These are phyloP conservation scores for Rhinichthys klamathensis DNA, from an alignment of 2,113 vertebrate genomes.

Conservation along the genomic window DNA sequence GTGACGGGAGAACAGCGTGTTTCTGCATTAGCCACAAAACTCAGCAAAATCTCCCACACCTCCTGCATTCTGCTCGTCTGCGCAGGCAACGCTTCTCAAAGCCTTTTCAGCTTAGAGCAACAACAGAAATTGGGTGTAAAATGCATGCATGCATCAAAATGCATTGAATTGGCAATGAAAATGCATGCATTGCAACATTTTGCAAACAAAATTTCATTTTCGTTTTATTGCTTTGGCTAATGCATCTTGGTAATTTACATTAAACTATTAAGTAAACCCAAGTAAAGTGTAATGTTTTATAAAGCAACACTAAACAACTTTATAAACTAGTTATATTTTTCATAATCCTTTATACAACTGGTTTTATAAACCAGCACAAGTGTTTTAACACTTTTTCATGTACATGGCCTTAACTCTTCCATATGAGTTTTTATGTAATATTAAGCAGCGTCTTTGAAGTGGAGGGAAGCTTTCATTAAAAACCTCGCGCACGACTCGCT, in stretches of 20 bases:
- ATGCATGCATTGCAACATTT: not conserved
- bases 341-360: too few relatives aligned
- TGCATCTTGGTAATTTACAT: not conserved
- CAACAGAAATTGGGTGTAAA: not conserved
- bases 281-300: not conserved
- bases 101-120: not conserved
- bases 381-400: not conserved
- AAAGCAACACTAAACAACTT: not conserved
- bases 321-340: too few relatives aligned
- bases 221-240: too few relatives aligned
- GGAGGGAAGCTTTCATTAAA: constrained; percentile 15
- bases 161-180: not conserved
- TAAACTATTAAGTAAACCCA: not conserved
- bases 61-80: not conserved
- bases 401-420: not conserved
- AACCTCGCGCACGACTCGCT: not conserved
- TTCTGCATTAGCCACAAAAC: constrained; percentile 33
- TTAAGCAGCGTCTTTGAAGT: constrained; percentile 35
- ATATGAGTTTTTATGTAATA: not conserved
- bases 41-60: constrained; percentile 4
- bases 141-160: not conserved
- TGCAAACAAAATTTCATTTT: too few relatives aligned
- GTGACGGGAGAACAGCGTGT: constrained; percentile 23
- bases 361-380: not conserved
- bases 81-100: too few relatives aligned